Evolutionary conservation across 23 tunicate genomes (phyloP), one percentile per base, ranked within the genome.

Genomic region (Aplidium turbinatum): DNA sequence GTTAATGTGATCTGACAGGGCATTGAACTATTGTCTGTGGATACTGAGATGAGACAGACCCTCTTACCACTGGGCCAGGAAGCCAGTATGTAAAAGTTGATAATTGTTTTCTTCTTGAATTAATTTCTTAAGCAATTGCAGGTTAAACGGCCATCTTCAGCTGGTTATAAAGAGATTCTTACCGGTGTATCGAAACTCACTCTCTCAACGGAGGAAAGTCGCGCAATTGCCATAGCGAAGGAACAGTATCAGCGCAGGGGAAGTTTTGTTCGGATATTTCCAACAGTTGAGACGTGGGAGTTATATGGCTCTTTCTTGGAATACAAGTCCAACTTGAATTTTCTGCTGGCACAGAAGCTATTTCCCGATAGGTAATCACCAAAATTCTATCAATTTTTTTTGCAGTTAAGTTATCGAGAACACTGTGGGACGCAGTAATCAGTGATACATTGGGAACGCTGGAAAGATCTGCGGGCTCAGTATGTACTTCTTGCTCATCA

Each of bases 171-270:
- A 70, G 85, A 80, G 40, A 5, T 29, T n/a, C 20, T 25, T 6
- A 58, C 68, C 4, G 39, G 30, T 7, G 57, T 40, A 28, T 19
- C 24, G 1, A 68, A 25, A 22, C 42, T 34, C 1, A 84, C 84
- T 27, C 38, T 90, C 19, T 61, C 95, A 3, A 46, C 68, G 1
- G 98, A 93, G 24, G 98, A 93, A 47, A 70, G 61, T 9, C 70
- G 79, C 57, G 83, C 86, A 0, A 39, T 93, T 26, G 70, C 64
- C 39, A 77, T 85, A 62, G 88, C 76, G 21, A 85, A 87, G 69
- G 98, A 93, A 63, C 98, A 93, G 47, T 81, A 93, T 60, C 93
- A 93, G 55, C 45, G 98, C n/a, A 47, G 98, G 0, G 98, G 98
- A 4, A 73, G 83, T 63, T 93, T 93, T 63, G 81, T 93, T 19